Percentiles rank a stretch among this genome's conserved stretches.
phyloP scores from a whole-genome alignment of 2,797 vertebrate species.

The Oreochromis mossambicus region DNA sequence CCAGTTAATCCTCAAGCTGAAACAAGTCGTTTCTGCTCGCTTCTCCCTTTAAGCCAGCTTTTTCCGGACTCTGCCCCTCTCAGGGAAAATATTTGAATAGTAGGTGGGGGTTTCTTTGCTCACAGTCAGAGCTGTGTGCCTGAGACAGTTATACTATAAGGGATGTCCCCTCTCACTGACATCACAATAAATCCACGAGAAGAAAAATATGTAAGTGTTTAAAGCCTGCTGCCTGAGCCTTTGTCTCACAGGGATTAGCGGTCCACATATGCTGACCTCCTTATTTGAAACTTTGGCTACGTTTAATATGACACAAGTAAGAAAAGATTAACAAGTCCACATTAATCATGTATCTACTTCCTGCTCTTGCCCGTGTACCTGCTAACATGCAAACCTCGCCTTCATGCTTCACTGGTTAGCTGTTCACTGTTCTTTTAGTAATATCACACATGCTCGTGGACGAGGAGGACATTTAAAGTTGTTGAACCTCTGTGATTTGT shows the following conservation, averaged over 20 bases:
- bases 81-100: background rate
- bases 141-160: background rate
- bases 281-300: background rate
- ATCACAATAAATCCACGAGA: background rate
- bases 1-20: background rate
- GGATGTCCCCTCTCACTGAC: background rate
- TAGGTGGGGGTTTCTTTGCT: background rate
- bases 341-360: background rate
- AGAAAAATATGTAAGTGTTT: background rate
- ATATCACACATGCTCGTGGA: background rate
- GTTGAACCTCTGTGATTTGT: constrained; percentile 18
- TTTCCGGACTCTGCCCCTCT: background rate
- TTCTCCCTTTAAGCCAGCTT: background rate
- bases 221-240: background rate
- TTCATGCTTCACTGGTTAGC: background rate
- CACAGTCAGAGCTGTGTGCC: background rate
- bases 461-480: background rate
- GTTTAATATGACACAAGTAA: background rate
- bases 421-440: background rate
- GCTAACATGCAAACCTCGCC: background rate
- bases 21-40: background rate
- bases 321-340: background rate
- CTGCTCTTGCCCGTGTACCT: background rate
- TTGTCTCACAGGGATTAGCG: background rate
- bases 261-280: background rate